Evolutionary conservation across 2,113 vertebrate species (phyloP), one percentile per base, ranked within the genome.

Genomic region (Forbesichthys agassizii): DNA sequence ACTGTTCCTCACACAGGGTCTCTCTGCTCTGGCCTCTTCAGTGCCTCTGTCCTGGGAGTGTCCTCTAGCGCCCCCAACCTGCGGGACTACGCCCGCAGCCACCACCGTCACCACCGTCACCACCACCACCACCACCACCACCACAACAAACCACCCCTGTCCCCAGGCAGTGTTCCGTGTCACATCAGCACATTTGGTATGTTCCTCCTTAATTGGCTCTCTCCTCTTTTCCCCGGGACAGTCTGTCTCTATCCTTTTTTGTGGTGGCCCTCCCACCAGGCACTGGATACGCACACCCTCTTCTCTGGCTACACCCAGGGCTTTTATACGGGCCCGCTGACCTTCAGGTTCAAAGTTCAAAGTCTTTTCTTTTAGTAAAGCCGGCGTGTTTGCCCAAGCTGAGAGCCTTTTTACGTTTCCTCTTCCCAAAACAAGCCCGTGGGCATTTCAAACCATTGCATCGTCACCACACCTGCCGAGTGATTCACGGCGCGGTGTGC

Each of bases 31-130:
- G 97, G 97, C 83, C 94, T 99, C 90, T 99, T 99, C 95, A 99
- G 95, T 88, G 96, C 96, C 89, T 95, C 95, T 14, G 94, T 95
- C 93, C 94, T 97, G 66, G 96, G 96, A 52, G 97, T 95, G 90
- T 98, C 96, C 85, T 96, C 94, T 93, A 98, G 96, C 48, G 95
- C 97, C 90, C 97, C 96, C 88, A 99, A 98, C 93, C 95, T 99
- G 87, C 95, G 95, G 91, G 96, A 99, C 90, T 97, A 97, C 90
- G 94, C 96, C 68, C 95, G 94, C 93, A 95, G 92, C 82, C 95
- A 90, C 73, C 95, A 89, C 56, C 56, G 12, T 10, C 56, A 61
- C 59, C 59, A 46, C 59, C 59, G 16, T 14, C 59, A 61, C 56
- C 56, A 33, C 20, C 56, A 61, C 59, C 59, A 46, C 59, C 59